Evolutionary conservation across 2,113 vertebrate genomes (phyloP), one percentile per base, ranked within the genome.

Genomic region (Melanocharis versteri): DNA sequence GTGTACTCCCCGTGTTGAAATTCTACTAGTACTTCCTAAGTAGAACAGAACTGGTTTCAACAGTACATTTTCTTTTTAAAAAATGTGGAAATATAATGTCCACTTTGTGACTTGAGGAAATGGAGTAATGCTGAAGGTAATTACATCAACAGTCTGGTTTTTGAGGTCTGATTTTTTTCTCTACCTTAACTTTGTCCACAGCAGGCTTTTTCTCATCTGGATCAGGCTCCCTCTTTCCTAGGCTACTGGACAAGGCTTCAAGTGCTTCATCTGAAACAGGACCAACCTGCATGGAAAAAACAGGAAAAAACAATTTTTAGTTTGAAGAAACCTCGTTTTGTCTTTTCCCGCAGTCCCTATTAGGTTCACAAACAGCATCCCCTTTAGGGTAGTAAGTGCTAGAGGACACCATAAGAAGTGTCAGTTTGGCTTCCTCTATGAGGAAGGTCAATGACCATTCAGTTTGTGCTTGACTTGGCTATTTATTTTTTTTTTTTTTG

Each of bases 121-220:
- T 30, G 48, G 10, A 75, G 19, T 12, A 51, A 39, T 0, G 0
- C 13, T 45, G 30, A 84, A 68, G 31, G 30, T 5, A 79, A 42
- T 5, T 21, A 44, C 6, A 48, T 44, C 12, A 35, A 11, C 23
- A 64, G 14, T 7, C 11, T 58, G 23, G 21, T 51, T 75, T 69
- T 12, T 27, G 35, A 81, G 26, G 14, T 51, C 20, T 58, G 21
- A 10, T 21, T 37, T 40, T 54, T 73, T 73, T 42, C 51, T 54
- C 80, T 98, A 98, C 98, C 97, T 98, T 98, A 69, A 98, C 57
- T 97, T 97, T 95, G 95, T 98, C 98, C 57, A 94, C 91, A 76
- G 30, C 42, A 87, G 97, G 96, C 48, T 98, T 97, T 21, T 92
- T 96, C 23, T 94, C 93, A 15, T 96, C 94, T 86, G 95, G 97